Evolutionary conservation across 92 coral and sea anemone genomes (phyloP).

Genomic region (Zoanthus sociatus): DNA sequence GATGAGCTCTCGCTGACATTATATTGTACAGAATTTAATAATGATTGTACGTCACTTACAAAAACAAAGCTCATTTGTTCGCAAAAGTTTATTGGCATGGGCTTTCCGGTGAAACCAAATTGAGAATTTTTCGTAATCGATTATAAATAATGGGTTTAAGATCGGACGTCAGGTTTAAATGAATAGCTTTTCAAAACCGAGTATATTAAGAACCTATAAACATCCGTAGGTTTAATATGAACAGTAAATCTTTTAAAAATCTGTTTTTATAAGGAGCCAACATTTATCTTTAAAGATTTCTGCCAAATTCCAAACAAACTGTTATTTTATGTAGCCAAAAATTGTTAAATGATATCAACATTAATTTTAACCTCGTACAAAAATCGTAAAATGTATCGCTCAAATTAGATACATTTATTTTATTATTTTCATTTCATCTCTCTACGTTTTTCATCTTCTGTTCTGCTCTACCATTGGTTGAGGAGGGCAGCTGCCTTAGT

Average conservation of each 20-base stretch:
- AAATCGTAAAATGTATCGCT: slow-evolving; percentile 52
- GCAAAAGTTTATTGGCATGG: slow-evolving; percentile 81
- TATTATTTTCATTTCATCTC: slow-evolving; percentile 84
- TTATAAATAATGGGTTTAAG: slow-evolving; percentile 30
- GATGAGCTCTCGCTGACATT: slow-evolving; percentile 38
- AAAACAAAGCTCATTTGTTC: slow-evolving; percentile 78
- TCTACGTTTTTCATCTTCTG: slow-evolving; percentile 60
- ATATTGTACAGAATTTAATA: slow-evolving; percentile 60
- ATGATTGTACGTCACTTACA: slow-evolving; percentile 69
- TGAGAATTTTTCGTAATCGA: slow-evolving; percentile 55
- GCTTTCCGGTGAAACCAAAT: slow-evolving; percentile 65
- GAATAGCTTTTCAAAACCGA: slow-evolving; percentile 45
- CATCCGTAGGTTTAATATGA: slow-evolving; percentile 46
- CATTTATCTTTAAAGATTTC: not conserved
- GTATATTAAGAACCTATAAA: slow-evolving; percentile 49
- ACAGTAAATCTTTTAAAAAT: slow-evolving; percentile 31
- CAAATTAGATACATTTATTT: slow-evolving; percentile 79
- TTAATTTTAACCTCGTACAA: slow-evolving; percentile 58
- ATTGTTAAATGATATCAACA: slow-evolving; percentile 7
- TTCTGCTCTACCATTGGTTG: slow-evolving; percentile 72
- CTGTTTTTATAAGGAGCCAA: not conserved
- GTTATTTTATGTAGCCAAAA: not conserved
- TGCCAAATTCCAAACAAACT: not conserved
- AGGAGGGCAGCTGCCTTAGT: slow-evolving; percentile 73
- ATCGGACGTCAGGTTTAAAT: slow-evolving; percentile 37